These are phyloP conservation scores for Orchesella flavescens DNA, from an alignment of 2,888 invertebrate genomes.

Conservation along the genomic window DNA sequence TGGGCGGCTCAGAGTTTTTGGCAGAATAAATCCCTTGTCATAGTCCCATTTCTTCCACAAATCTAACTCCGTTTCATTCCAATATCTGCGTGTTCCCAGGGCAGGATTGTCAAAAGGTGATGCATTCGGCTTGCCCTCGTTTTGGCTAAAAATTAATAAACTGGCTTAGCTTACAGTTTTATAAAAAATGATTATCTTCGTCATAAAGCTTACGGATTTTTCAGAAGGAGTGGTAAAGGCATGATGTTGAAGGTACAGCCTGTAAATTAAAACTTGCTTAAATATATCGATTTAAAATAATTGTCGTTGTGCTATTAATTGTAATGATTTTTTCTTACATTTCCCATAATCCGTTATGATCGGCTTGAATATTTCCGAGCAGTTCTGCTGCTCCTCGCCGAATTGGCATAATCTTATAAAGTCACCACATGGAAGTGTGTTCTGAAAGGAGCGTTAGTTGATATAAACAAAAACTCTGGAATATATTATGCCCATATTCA, in stretches of 20 bases:
- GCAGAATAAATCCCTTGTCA: conserved; percentile 26
- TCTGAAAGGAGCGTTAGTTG: conserved; percentile 10
- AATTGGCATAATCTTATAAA: conserved; percentile 83
- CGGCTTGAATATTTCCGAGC: conserved; percentile 83
- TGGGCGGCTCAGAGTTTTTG: conserved; percentile 12
- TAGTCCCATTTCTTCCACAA: conserved; percentile 19
- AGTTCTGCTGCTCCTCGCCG: conserved; percentile 79
- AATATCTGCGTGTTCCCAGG: background rate
- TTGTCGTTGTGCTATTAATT: too few species aligned
- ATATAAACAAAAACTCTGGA: background rate
- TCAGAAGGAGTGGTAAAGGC: conserved; percentile 76
- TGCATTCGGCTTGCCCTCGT: background rate
- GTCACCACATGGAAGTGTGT: conserved; percentile 78
- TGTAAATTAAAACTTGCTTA: background rate
- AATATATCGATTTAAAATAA: too few species aligned
- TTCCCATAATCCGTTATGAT: conserved; percentile 87
- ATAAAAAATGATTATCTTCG: too few species aligned
- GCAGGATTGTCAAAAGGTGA: conserved; percentile 23
- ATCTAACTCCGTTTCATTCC: background rate
- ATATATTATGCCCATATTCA: too few species aligned
- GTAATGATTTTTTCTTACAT: conserved; percentile 75
- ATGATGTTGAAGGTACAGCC: conserved; percentile 86
- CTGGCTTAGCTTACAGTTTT: too few species aligned
- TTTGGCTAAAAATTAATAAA: conserved; percentile 8
- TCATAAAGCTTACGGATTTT: conserved; percentile 23